Evolutionary conservation across 2,888 invertebrate species (phyloP).

Genomic region (Mimachlamys varia): DNA sequence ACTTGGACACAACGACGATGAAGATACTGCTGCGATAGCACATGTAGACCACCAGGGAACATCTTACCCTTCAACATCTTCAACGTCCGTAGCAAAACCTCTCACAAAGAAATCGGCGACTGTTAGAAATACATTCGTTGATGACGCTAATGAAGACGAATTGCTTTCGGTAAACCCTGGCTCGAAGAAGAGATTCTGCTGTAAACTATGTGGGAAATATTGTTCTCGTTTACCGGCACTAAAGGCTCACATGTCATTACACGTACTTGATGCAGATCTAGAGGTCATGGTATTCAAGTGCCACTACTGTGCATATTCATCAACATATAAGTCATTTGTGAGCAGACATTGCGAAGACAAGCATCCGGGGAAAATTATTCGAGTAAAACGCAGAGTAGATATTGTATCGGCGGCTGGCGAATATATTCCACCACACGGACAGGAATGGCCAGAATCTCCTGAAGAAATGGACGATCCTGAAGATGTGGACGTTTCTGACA

Average conservation of each 20-base stretch:
- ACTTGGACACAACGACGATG: slow-evolving; percentile 3
- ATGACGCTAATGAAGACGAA: neutral
- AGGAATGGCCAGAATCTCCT: neutral
- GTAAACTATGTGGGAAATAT: slow-evolving; percentile 58
- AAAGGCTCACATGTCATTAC: slow-evolving; percentile 54
- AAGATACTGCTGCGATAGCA: neutral
- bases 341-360: slow-evolving; percentile 57
- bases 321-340: slow-evolving; percentile 62
- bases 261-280: slow-evolving; percentile 53
- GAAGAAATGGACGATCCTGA: slow-evolving; percentile 38
- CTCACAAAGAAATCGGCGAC: neutral
- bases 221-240: slow-evolving; percentile 58
- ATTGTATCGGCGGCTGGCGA: slow-evolving; percentile 37
- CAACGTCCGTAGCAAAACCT: neutral
- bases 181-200: slow-evolving; percentile 54
- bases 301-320: slow-evolving; percentile 60
- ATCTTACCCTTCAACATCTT: neutral
- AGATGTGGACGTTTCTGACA: neutral
- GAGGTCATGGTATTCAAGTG: slow-evolving; percentile 61
- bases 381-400: slow-evolving; percentile 61
- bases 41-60: neutral
- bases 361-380: slow-evolving; percentile 55
- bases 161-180: neutral
- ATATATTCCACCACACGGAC: slow-evolving; percentile 10
- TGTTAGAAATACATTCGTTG: neutral